Conservation (phyloP, 2,888 invertebrate species). For the Trissolcus japonicus region DNA sequence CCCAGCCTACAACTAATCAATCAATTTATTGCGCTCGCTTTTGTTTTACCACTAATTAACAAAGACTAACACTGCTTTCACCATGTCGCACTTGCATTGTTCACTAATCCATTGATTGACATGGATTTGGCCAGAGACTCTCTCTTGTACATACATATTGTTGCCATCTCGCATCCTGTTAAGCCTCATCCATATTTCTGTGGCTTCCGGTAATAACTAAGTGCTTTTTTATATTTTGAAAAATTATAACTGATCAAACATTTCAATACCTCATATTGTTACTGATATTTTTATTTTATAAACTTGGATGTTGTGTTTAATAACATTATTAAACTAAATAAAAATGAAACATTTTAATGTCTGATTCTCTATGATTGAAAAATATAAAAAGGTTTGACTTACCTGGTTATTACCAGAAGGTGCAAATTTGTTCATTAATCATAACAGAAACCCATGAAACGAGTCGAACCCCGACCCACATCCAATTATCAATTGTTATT, state of each 20-base stretch:
- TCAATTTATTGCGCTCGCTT: constrained; percentile 8
- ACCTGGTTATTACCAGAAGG: too few relatives aligned
- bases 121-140: constrained; percentile 12
- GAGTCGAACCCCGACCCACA: constrained; percentile 1
- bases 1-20: not conserved
- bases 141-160: constrained; percentile 16
- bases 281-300: too few relatives aligned
- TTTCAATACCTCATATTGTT: too few relatives aligned
- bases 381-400: too few relatives aligned
- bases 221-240: too few relatives aligned
- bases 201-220: too few relatives aligned
- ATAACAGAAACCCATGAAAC: constrained; percentile 10
- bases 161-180: constrained; percentile 4
- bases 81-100: constrained; percentile 20
- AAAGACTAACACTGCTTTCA: constrained; percentile 26
- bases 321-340: too few relatives aligned
- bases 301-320: too few relatives aligned
- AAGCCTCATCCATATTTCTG: too few relatives aligned
- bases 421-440: constrained; percentile 12
- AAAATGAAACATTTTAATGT: too few relatives aligned
- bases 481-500: not conserved
- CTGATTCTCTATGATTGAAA: too few relatives aligned
- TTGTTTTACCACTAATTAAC: constrained; percentile 25
- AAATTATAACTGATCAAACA: too few relatives aligned
- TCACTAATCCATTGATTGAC: constrained; percentile 31